A percentile compares a stretch with the other conserved stretches of the same genome.
phyloP scores from a whole-genome alignment of 2,888 invertebrate genomes.

The Ornithoptera alexandrae region DNA sequence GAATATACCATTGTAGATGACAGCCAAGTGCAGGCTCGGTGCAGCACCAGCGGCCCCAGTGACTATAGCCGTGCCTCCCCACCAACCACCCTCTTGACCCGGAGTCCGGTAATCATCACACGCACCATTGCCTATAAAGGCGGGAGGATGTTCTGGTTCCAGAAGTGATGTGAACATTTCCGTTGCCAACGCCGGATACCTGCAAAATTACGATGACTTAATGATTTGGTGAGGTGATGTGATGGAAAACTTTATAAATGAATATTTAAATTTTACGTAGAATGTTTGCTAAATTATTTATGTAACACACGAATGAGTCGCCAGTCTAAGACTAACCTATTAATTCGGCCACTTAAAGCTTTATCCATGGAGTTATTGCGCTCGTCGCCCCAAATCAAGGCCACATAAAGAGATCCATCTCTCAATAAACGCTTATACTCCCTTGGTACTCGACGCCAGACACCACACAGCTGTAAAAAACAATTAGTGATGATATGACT shows the following conservation, averaged over 20 bases:
- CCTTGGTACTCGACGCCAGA: conserved; percentile 92
- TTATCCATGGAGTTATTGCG: conserved; percentile 83
- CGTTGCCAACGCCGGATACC: conserved; percentile 86
- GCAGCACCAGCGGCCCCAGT: conserved; percentile 89
- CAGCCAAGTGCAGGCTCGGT: conserved; percentile 88
- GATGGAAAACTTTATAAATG: background rate
- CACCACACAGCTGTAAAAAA: conserved; percentile 85
- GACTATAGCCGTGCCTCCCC: conserved; percentile 94
- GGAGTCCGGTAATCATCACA: conserved; percentile 74
- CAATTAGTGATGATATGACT: conserved; percentile 9
- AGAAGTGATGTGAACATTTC: conserved; percentile 91
- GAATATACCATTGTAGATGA: conserved; percentile 91
- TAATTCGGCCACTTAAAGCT: conserved; percentile 85
- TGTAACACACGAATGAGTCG: background rate
- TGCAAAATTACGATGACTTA: conserved; percentile 35
- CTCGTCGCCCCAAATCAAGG: conserved; percentile 86
- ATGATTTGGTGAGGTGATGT: background rate
- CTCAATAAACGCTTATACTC: conserved; percentile 89
- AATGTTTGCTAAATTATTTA: background rate
- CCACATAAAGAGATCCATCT: conserved; percentile 89
- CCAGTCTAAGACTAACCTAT: conserved; percentile 61
- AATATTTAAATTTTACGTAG: background rate
- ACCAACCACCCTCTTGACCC: conserved; percentile 83
- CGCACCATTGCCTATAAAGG: conserved; percentile 77
- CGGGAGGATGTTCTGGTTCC: conserved; percentile 83